Evolutionary conservation across 2,113 vertebrate species (phyloP).

Genomic region (Labrus mixtus): DNA sequence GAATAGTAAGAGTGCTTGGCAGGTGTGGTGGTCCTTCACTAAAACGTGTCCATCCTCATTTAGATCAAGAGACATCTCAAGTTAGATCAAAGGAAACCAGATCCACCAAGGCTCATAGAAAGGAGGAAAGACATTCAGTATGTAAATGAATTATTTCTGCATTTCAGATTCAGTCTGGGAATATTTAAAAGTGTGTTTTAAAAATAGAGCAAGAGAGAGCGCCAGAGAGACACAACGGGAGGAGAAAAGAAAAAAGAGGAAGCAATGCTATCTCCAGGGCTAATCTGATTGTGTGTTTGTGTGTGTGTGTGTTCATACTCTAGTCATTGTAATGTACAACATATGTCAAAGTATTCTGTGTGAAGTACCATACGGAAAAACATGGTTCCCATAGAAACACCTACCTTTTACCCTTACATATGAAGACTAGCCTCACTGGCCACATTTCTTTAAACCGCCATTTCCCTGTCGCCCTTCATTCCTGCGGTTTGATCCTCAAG

Average conservation of each 20-base stretch:
- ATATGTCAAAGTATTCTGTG: constrained; percentile 25
- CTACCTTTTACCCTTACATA: constrained; percentile 22
- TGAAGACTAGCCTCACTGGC: constrained; percentile 11
- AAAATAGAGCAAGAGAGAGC: constrained; percentile 11
- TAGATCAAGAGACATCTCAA: constrained; percentile 67
- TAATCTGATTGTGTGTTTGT: constrained; percentile 29
- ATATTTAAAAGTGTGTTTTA: constrained; percentile 36
- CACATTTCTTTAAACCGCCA: constrained; percentile 51
- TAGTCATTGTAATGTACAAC: constrained; percentile 29
- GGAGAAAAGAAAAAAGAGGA: neutral
- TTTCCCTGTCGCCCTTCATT: constrained; percentile 40
- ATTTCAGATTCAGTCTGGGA: constrained; percentile 51
- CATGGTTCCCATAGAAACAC: constrained; percentile 61
- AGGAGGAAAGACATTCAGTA: constrained; percentile 52
- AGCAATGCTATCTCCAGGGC: constrained; percentile 31
- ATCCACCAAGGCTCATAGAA: constrained; percentile 24
- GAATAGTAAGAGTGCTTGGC: constrained; percentile 1
- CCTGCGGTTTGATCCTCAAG: constrained; percentile 61
- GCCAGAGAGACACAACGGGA: constrained; percentile 11
- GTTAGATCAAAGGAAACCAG: constrained; percentile 61
- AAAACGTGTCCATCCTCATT: constrained; percentile 50
- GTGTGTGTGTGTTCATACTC: constrained; percentile 27
- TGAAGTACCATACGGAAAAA: constrained; percentile 18
- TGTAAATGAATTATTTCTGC: constrained; percentile 63
- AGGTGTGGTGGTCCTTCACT: constrained; percentile 29